These are phyloP conservation scores for Halcyon malimbica DNA, from an alignment of 2,113 vertebrate species.

Conservation along the genomic window DNA sequence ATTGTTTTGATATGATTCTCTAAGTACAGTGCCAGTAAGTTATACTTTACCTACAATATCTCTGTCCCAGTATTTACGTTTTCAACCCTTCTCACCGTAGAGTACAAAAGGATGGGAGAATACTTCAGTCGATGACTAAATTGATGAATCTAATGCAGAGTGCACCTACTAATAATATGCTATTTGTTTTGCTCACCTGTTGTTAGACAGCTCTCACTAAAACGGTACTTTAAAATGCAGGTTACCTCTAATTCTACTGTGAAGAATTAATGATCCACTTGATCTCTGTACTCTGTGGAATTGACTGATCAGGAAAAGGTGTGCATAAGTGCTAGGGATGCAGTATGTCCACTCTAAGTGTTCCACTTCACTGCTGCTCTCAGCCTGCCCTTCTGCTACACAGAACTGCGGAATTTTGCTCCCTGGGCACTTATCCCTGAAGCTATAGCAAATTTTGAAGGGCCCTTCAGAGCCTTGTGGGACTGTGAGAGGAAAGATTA, in stretches of 20 bases:
- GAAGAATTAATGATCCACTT: slow-evolving; percentile 37
- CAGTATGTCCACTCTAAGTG: neutral
- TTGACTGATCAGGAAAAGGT: neutral
- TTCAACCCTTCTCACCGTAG: neutral
- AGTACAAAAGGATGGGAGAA: neutral
- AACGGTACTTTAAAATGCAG: neutral
- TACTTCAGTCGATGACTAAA: neutral
- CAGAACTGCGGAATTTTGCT: neutral
- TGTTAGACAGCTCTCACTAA: neutral
- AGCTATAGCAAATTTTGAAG: slow-evolving; percentile 25
- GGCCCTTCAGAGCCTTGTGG: slow-evolving; percentile 9
- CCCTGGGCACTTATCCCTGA: neutral
- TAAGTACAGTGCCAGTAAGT: neutral
- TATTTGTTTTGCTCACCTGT: neutral
- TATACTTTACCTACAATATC: neutral
- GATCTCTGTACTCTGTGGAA: neutral
- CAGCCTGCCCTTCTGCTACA: neutral
- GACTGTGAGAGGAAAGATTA: slow-evolving; percentile 20
- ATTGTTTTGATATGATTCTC: neutral
- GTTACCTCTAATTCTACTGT: slow-evolving; percentile 10
- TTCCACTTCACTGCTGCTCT: neutral
- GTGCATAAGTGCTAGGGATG: neutral
- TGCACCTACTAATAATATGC: neutral
- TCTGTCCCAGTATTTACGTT: neutral
- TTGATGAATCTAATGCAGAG: neutral